These are phyloP conservation scores for Cossypha niveicapilla DNA, from an alignment of 2,797 vertebrate species.

Conservation along the genomic window DNA sequence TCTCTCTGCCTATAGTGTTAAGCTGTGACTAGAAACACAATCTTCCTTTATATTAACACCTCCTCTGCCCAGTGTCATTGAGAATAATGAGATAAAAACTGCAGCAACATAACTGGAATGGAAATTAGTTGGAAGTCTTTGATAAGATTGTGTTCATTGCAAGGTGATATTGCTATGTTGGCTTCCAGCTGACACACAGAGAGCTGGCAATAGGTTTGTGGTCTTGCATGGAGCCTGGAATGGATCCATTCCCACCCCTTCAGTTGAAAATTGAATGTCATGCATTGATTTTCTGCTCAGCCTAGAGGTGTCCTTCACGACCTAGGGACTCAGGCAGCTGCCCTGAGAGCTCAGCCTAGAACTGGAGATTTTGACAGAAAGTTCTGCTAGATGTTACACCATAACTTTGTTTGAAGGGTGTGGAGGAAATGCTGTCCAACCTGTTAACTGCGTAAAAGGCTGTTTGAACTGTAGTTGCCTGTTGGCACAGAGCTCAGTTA, in stretches of 20 bases:
- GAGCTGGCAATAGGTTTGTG: neutral
- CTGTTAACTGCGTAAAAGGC: slow-evolving; percentile 43
- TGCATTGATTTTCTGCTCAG: neutral
- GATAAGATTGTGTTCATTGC: neutral
- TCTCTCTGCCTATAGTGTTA: neutral
- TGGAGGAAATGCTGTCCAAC: slow-evolving; percentile 43
- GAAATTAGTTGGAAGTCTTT: neutral
- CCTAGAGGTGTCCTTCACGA: neutral
- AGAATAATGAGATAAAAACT: slow-evolving; percentile 20
- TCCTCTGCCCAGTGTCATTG: neutral
- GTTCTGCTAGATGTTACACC: slow-evolving; percentile 20
- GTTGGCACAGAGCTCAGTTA: slow-evolving; percentile 42
- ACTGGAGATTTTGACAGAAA: slow-evolving; percentile 8
- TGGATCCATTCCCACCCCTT: neutral
- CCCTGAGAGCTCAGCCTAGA: neutral
- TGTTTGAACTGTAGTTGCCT: slow-evolving; percentile 60
- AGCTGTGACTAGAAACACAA: slow-evolving; percentile 6
- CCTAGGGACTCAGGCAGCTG: neutral
- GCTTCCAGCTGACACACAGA: neutral
- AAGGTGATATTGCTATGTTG: neutral
- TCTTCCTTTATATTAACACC: neutral
- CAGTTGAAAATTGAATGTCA: neutral
- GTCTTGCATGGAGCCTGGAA: neutral
- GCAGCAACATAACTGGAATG: neutral
- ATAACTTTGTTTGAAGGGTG: slow-evolving; percentile 39